Evolutionary conservation across 2,888 invertebrate species (phyloP), one percentile per base, ranked within the genome.

Genomic region (Eupeodes luniger): DNA sequence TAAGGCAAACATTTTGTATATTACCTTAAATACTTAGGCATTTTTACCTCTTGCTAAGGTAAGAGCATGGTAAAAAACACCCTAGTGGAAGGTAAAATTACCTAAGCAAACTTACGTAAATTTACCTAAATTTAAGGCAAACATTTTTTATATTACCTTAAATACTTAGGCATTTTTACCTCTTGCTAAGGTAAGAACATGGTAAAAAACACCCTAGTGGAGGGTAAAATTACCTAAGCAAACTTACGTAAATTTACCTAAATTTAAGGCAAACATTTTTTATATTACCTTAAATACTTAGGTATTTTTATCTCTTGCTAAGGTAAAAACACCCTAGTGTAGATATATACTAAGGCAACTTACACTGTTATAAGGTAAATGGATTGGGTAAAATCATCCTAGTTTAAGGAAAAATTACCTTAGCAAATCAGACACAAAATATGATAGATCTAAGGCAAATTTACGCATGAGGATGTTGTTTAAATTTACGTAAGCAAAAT

Each of bases 61-160:
- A 61, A 34, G 34, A 34, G 12, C 34, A 27, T 61, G 34, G 40
- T 16, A 61, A 62, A 66, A 51, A 66, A 66, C 66, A 66, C 27
- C 49, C 66, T 66, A 66, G 10, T 66, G 66, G 10, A 66, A 9
- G 47, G 66, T 27, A 27, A 49, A 66, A 66, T 66, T 66, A 66
- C 47, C 47, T 66, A 19, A 19, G 49, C 64, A 3, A 47, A 16
- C 44, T 12, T 47, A 12, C 66, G 14, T 49, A 66, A 66, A 66
- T 49, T 47, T 47, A 47, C n/a, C 49, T 49, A 49, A 19, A 2
- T 4, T 47, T 66, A 66, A 66, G 66, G 66, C 14, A 66, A 66
- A 47, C 49, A n/a, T 49, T 66, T 47, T 10, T 27, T 66, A 9
- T 27, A 14, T 49, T 66, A 44, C 66, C 66, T 66, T 19, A 66